Evolutionary conservation across 1,140 invertebrate genomes (phyloP), one percentile per base, ranked within the genome.

Genomic region (Drosophila truncata): DNA sequence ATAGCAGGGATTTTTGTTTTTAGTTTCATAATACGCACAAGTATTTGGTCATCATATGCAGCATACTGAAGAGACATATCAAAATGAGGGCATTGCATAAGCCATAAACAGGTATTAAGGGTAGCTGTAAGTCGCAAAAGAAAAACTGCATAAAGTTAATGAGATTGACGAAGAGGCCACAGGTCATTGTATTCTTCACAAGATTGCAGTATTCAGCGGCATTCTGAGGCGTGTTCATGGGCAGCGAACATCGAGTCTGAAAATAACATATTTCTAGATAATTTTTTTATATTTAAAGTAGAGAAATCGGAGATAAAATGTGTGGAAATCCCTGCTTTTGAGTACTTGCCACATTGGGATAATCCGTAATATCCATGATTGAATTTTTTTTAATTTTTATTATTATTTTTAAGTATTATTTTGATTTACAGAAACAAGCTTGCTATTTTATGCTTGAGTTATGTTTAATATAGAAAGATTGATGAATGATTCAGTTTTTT

Each of bases 21-120:
- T 9, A 16, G 23, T 4, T 16, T 20, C 5, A 2, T n/a, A 11
- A 18, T 23, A 86, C 82, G 61, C 25, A 85, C 82, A 85, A 86
- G n/a, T 82, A 82, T 25, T 78, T 86, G 4, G 47, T 35, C 18
- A 82, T 20, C 60, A 82, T 49, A 31, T 61, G 55, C 2, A 61
- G 16, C 9, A 67, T 0, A 3, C 13, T 14, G 16, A 41, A 63
- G 0, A 49, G 4, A 0, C 3, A 3, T 9, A 63, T 0, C 14
- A 76, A 4, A 2, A 71, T 7, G 5, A 66, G 1, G 0, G 46
- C 14, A 25, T 5, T 29, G 0, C 64, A 13, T 11, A 74, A 9
- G 3, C 47, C 41, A 29, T 42, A 65, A 7, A 25, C 2, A 1
- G 33, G 27, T 11, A 52, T 9, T 18, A 23, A 31, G 0, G 37